Evolutionary conservation across 2,888 invertebrate genomes (phyloP).

Genomic region (Hydriomena furcata): DNA sequence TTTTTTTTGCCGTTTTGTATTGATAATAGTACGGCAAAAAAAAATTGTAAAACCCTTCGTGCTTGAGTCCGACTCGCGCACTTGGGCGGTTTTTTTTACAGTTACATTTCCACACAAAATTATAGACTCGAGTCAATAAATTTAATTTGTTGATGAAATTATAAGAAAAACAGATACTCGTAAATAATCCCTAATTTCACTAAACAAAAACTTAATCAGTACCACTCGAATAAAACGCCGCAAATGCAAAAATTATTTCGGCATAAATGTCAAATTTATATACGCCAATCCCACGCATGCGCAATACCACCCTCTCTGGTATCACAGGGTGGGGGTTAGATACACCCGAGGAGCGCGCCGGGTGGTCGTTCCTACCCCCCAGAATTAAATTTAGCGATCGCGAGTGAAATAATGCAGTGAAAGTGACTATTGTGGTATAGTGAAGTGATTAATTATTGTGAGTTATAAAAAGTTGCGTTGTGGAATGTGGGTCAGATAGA

Average conservation of each 20-base stretch:
- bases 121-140: no score
- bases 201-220: constrained; percentile 25
- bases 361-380: constrained; percentile 35
- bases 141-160: no score
- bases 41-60: no score
- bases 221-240: constrained; percentile 21
- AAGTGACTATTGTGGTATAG: constrained; percentile 30
- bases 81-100: no score
- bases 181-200: not conserved
- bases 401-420: constrained; percentile 42
- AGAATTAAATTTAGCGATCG: constrained; percentile 30
- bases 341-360: constrained; percentile 9
- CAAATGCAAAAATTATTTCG: constrained; percentile 37
- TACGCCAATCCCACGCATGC: constrained; percentile 34
- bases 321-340: constrained; percentile 35
- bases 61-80: no score
- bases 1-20: no score
- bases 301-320: constrained; percentile 13
- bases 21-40: no score
- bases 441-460: constrained; percentile 2
- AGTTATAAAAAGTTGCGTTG: constrained; percentile 15
- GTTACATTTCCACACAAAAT: no score
- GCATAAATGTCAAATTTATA: constrained; percentile 36
- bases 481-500: constrained; percentile 31
- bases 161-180: not conserved